Base-by-base conservation (phyloP, 2,797 vertebrate species). In the Melanogrammus aeglefinus region DNA sequence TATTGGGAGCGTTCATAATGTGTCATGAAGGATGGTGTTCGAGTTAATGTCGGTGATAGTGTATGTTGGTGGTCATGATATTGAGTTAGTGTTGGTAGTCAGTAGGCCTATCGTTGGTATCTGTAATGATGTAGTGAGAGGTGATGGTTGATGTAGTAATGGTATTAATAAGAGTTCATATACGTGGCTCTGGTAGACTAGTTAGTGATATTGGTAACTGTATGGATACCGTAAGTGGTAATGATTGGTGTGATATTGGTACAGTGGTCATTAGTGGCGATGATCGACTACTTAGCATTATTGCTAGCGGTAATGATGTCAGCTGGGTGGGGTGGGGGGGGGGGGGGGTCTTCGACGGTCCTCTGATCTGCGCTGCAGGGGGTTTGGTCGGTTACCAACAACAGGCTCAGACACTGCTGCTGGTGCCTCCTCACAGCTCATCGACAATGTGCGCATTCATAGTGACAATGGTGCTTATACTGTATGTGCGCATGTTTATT, bases 301-400 rank as follows among this genome's bases (percentile, higher is more conserved):
- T 12, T 51, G 47, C 10, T 51, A 51, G 16, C 16, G 18, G 18
- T 57, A 44, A 57, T 51, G 4, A 51, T 51, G 51, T 57, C 3
- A 27, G 63, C 2, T 13, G 63, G 27, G n/a, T 13, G 18, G 74
- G 78, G 74, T n/a, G n/a, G 78, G n/a, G 29, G 18, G 74, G 78
- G 74, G n/a, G 29, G 18, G 74, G 78, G 74, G 78, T 81, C 87
- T 86, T 47, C 80, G 81, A 78, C 82, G 78, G 78, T 87, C 82
- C 86, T 88, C 87, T 86, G 85, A 85, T 85, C 82, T 0, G 73
- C 57, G 75, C 84, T 84, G 83, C 86, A 57, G 79, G 80, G 83
- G 83, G 88, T 91, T 89, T 79, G 77, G 79, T 91, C 90, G 91
- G 88, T 88, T 92, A 86, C 86, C 88, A 87, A 82, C 85, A 75